Base-by-base conservation (phyloP, 2,888 invertebrate genomes). In the Micoletzkya japonica region DNA sequence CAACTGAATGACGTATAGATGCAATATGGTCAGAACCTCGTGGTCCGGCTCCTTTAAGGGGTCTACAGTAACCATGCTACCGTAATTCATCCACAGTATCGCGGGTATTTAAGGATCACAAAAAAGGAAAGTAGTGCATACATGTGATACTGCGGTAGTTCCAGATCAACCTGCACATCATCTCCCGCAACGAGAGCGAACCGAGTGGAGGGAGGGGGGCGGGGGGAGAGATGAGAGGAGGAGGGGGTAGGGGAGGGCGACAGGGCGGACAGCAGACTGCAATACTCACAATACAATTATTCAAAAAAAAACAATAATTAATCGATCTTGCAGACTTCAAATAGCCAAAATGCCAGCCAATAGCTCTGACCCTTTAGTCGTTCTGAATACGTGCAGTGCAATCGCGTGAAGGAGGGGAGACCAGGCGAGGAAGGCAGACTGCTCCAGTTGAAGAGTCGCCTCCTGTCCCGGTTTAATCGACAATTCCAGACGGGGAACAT, bases 101-200 rank as follows among this genome's bases (percentile, higher is more conserved):
- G n/a, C n/a, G n/a, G n/a, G n/a, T n/a, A n/a, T n/a, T n/a, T n/a
- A n/a, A n/a, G n/a, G n/a, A n/a, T n/a, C n/a, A n/a, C n/a, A n/a
- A n/a, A n/a, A n/a, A n/a, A n/a, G n/a, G n/a, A n/a, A n/a, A n/a
- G n/a, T n/a, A n/a, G n/a, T n/a, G 37, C 67, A 54, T 49, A 72
- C 73, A 78, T 52, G 52, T 79, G 80, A 26, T 76, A 74, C 7
- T 73, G 64, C 6, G 79, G 81, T 26, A 79, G 70, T 26, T 70
- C 72, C 70, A 79, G 79, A 44, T 54, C 71, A 30, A 79, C 57
- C 14, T 74, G 75, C 4, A 81, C 76, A 32, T 73, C 69, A 34
- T 71, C 66, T 50, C 78, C 73, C 34, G 74, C 71, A 6, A 50
- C 39, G 36, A 76, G 17, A 34, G 60, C 56, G 17, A 71, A n/a